Evolutionary conservation across 2,888 invertebrate genomes (phyloP), one percentile per base, ranked within the genome.

Genomic region (Philereme transversata): DNA sequence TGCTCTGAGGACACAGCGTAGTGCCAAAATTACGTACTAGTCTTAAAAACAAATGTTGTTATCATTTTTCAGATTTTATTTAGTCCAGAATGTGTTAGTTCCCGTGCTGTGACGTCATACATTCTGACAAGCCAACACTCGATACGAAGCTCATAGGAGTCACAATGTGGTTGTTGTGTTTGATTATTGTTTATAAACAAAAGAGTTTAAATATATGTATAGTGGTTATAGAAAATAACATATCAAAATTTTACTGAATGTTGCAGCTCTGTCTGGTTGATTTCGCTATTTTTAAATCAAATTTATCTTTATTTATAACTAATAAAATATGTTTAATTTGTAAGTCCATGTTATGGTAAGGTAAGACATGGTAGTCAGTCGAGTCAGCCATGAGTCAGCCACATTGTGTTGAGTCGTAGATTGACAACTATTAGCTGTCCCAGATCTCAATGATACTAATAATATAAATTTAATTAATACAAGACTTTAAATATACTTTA

Each of bases 11-110:
- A 83, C 85, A 83, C 88, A 87, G 90, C 84, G 87, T 88, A 89
- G 92, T 92, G 92, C 92, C 92, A 92, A 92, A 92, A 91, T 92
- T 90, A 87, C 82, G 88, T 91, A 84, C 92, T 92, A 92, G 92
- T 92, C 92, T 88, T 82, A 83, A 84, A 88, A 88, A 82, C 81
- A 86, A 89, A 88, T 86, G 87, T 90, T 92, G 90, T 92, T 90
- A 91, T 90, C 87, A 87, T 89, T 89, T 83, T 90, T 90, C 91
- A 92, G 88, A 92, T 92, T 92, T 92, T 91, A 92, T 91, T 90
- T 87, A 90, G 88, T 90, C 90, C 91, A 89, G 86, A 90, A 90
- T 91, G 86, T 84, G 88, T 92, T 90, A 90, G 90, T 89, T 89
- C 87, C 86, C 88, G 90, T 84, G 90, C 90, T 91, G 90, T 91